phyloP scores from a whole-genome alignment of 2,797 vertebrate species.

The Pempheris klunzingeri region DNA sequence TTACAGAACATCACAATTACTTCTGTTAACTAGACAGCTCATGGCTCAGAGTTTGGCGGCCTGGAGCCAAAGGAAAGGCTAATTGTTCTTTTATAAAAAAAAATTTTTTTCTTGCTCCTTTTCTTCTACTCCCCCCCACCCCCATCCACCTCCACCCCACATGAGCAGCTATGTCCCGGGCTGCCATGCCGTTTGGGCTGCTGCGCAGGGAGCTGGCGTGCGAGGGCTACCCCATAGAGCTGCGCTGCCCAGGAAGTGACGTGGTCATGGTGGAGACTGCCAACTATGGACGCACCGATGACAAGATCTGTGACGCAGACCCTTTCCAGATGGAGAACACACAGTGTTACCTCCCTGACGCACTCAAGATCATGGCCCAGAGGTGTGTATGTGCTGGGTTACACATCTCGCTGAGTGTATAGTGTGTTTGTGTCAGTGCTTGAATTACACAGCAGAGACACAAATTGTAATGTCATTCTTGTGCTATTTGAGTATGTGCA shows the following conservation, averaged over 20 bases:
- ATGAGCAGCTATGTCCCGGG: constrained; percentile 88
- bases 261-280: constrained; percentile 94
- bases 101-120: neutral
- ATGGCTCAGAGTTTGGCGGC: too few species aligned
- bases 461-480: constrained; percentile 5
- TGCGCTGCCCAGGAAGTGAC: constrained; percentile 93
- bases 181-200: constrained; percentile 90
- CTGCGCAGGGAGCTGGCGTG: constrained; percentile 93
- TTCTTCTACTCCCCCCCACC: too few species aligned
- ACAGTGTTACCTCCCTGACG: constrained; percentile 93
- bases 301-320: constrained; percentile 94
- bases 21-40: neutral
- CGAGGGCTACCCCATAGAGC: constrained; percentile 93
- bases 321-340: constrained; percentile 96
- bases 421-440: constrained; percentile 13
- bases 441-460: neutral
- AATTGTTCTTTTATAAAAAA: neutral
- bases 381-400: constrained; percentile 81
- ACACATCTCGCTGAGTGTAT: neutral
- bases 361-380: constrained; percentile 94
- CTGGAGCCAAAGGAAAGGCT: neutral
- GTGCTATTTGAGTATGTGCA: constrained; percentile 26
- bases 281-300: constrained; percentile 93
- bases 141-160: neutral
- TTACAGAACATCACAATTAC: neutral